Evolutionary conservation across 2,113 vertebrate genomes (phyloP).

Genomic region (Notarius quadriscutis): DNA sequence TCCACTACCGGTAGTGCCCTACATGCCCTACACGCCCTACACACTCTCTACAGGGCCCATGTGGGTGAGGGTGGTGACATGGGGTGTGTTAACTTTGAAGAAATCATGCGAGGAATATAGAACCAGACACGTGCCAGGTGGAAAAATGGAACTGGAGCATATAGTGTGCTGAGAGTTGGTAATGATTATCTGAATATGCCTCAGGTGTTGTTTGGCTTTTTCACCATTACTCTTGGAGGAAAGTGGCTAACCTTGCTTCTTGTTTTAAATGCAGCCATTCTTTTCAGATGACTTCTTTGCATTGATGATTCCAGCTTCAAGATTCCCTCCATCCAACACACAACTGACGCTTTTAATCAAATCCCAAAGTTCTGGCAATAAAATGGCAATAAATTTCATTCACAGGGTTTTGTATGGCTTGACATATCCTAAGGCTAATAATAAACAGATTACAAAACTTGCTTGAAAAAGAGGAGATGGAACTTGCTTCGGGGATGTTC

Average conservation of each 20-base stretch:
- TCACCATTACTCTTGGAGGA: background rate
- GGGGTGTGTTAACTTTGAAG: conserved; percentile 7
- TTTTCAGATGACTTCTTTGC: background rate
- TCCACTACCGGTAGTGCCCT: conserved; percentile 29
- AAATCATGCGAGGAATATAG: background rate
- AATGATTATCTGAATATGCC: background rate
- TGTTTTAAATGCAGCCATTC: background rate
- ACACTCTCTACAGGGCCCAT: conserved; percentile 33
- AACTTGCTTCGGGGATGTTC: background rate
- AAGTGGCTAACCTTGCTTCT: background rate
- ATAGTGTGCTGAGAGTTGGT: background rate
- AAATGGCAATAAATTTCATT: background rate
- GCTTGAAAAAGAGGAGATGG: background rate
- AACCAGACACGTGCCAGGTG: conserved; percentile 41
- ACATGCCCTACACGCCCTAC: conserved; percentile 12
- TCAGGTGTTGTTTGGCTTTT: background rate
- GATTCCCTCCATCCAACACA: background rate
- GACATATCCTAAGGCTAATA: background rate
- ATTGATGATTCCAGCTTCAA: background rate
- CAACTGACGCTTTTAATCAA: background rate
- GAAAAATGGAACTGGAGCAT: background rate
- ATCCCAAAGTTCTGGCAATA: background rate
- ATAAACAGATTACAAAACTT: background rate
- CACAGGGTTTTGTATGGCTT: background rate
- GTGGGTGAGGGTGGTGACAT: conserved; percentile 56